Percentiles rank a stretch among this genome's conserved stretches.
phyloP scores from a whole-genome alignment of 2,113 vertebrate genomes.

The Scortum barcoo region DNA sequence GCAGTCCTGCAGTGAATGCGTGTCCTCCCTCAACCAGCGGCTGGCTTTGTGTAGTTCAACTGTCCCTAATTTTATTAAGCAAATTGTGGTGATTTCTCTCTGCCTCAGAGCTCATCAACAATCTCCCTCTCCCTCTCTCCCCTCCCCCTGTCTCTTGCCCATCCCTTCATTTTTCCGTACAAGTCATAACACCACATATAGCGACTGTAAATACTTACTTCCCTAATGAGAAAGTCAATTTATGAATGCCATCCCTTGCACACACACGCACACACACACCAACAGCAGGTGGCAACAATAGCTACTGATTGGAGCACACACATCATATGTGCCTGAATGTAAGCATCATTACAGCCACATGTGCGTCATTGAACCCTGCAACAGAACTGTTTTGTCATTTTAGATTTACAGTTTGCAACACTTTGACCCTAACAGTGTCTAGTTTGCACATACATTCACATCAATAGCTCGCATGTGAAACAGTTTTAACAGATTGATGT shows the following conservation, averaged over 20 bases:
- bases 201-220: conserved; percentile 13
- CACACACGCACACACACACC: neutral
- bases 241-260: neutral
- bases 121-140: conserved; percentile 47
- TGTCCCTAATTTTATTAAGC: conserved; percentile 86
- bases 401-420: neutral
- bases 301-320: neutral
- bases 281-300: neutral
- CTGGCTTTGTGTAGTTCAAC: conserved; percentile 76
- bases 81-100: conserved; percentile 83
- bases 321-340: neutral
- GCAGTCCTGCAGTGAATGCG: conserved; percentile 59
- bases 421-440: neutral
- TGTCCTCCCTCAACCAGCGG: conserved; percentile 51
- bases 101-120: conserved; percentile 76
- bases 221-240: neutral
- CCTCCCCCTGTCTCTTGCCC: conserved; percentile 45
- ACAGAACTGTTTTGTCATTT: neutral
- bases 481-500: neutral
- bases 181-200: conserved; percentile 15
- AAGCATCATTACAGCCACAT: neutral
- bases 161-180: conserved; percentile 38
- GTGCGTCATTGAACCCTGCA: neutral
- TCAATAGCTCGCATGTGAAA: neutral
- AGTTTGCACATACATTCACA: neutral